These are phyloP conservation scores for Cygnus olor DNA, from an alignment of 2,797 vertebrate genomes.

Conservation along the genomic window DNA sequence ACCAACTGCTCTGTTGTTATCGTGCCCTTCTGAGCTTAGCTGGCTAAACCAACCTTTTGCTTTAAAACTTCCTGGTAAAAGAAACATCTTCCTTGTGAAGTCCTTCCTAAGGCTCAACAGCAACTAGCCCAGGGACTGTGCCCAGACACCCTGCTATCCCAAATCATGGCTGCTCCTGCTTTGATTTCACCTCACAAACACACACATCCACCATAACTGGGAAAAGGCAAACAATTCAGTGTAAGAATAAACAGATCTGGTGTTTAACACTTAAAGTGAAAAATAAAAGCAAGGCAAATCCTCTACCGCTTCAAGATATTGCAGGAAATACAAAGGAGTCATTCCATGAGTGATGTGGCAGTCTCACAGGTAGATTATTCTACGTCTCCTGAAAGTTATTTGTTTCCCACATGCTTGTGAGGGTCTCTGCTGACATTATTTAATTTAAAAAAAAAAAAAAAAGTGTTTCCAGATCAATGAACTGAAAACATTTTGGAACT, in stretches of 20 bases:
- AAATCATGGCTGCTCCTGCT: not conserved
- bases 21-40: not conserved
- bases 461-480: not conserved
- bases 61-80: not conserved
- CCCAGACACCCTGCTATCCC: not conserved
- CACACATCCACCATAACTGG: not conserved
- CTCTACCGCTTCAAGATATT: not conserved
- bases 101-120: not conserved
- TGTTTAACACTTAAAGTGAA: not conserved
- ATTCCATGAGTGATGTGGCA: not conserved
- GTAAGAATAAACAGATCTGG: not conserved
- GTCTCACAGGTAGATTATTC: not conserved
- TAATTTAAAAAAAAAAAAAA: not conserved
- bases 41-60: not conserved
- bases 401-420: not conserved
- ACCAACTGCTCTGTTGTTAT: not conserved
- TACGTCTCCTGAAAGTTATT: not conserved
- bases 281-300: not conserved
- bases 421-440: not conserved
- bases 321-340: fast-evolving
- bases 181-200: not conserved
- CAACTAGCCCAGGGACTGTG: not conserved
- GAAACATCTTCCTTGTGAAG: not conserved
- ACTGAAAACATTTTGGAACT: not conserved
- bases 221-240: not conserved